Base-by-base conservation (phyloP, 2,113 vertebrate species). In the Hippocampus comes region DNA sequence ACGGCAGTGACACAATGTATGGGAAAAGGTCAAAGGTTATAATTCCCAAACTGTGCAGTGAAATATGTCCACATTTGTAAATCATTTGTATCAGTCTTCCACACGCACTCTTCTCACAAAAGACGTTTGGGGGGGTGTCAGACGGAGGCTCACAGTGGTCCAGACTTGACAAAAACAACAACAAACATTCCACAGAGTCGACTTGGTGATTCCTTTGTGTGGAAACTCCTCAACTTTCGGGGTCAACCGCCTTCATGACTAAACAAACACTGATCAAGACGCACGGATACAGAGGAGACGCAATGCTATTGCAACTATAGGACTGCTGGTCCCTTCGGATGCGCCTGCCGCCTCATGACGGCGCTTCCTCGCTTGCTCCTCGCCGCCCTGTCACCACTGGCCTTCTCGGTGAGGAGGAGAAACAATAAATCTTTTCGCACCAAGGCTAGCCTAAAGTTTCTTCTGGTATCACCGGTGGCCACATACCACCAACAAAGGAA, bases 161-260 rank as follows among this genome's bases (percentile, higher is more conserved):
- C 70, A 80, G 67, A 72, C 74, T 67, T 30, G 1, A 73, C 65
- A 63, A 70, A 46, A 84, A 82, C 74, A 75, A 89, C 77, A 85
- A 84, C 78, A 86, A 83, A 85, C 88, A 93, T 92, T 93, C 89
- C 82, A 88, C 30, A 72, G 74, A 79, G 88, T 88, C 80, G 84
- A 81, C 80, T 70, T 73, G 89, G 86, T 79, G 75, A 91, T 92
- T 90, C 77, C 88, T 92, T 92, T 90, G 89, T 87, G 90, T 87
- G 90, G 91, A 88, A 89, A 87, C 75, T 15, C 78, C 74, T 84
- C 78, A 86, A 83, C 76, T 70, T 38, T 59, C 56, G 67, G 49
- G 77, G 82, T 81, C 77, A 77, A 73, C 66, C 80, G 71, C 72
- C 80, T 51, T 9, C 51, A 78, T 75, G 72, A 68, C 68, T 83